A percentile compares a stretch with the other conserved stretches of the same genome.
Conservation (phyloP, 2,113 vertebrate species). For the Cyprinodon tularosa region DNA sequence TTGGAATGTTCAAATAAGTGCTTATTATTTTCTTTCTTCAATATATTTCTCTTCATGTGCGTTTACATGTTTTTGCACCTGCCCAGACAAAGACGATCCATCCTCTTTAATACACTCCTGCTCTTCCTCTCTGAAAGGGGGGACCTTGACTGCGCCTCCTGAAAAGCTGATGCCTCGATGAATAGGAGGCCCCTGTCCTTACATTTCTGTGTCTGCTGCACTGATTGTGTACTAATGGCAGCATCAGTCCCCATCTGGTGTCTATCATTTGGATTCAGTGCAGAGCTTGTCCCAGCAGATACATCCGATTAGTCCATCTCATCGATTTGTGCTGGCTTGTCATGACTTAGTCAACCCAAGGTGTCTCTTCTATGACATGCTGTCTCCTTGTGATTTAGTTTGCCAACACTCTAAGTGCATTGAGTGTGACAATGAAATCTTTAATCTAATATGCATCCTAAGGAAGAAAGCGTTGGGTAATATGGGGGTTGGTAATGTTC, state of each 20-base stretch:
- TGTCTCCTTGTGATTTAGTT: constrained; percentile 77
- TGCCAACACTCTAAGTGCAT: constrained; percentile 78
- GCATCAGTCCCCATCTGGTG: constrained; percentile 70
- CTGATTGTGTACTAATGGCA: constrained; percentile 70
- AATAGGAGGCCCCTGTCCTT: constrained; percentile 65
- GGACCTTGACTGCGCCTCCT: constrained; percentile 59
- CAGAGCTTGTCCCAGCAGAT: constrained; percentile 70
- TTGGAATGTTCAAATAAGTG: constrained; percentile 2
- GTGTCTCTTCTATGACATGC: constrained; percentile 79
- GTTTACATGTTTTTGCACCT: not conserved
- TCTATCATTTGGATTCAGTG: constrained; percentile 76
- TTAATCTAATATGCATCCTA: constrained; percentile 79
- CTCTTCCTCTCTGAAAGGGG: constrained; percentile 37
- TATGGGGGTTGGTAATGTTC: constrained; percentile 46
- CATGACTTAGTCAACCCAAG: constrained; percentile 78
- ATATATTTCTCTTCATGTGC: not conserved
- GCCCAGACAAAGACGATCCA: constrained; percentile 18
- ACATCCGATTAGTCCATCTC: constrained; percentile 76
- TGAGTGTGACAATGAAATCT: constrained; percentile 80
- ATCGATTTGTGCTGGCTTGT: constrained; percentile 76
- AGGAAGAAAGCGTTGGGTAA: constrained; percentile 59
- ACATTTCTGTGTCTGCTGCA: constrained; percentile 47
- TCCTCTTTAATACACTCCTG: constrained; percentile 1
- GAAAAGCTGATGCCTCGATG: constrained; percentile 57
- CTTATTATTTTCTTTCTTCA: not conserved